These are phyloP conservation scores for Lamprologus tigripictilis DNA, from an alignment of 2,113 vertebrate genomes.

Conservation along the genomic window DNA sequence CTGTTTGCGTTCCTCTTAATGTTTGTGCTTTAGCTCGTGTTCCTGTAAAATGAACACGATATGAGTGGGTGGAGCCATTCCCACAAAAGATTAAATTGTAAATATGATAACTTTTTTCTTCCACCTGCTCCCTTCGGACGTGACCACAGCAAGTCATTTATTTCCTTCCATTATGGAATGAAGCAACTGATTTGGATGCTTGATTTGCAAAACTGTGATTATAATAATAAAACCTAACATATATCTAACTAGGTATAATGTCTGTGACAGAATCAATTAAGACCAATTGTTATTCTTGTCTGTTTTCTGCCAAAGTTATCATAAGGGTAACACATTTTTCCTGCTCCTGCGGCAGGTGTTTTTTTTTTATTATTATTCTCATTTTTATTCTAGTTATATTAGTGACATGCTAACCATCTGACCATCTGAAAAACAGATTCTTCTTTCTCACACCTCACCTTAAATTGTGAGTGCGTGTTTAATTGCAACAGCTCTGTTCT, in stretches of 20 bases:
- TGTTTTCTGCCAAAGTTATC: background rate
- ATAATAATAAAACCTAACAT: background rate
- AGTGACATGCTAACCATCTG: background rate
- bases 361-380: background rate
- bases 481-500: slow-evolving; percentile 13
- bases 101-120: background rate
- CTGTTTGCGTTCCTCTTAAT: background rate
- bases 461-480: background rate
- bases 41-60: background rate
- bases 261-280: background rate
- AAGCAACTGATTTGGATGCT: background rate
- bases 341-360: background rate
- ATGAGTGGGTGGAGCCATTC: background rate
- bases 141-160: background rate
- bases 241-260: background rate
- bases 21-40: background rate
- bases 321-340: background rate
- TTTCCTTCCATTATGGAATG: background rate
- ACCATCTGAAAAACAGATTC: background rate
- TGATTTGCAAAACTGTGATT: background rate
- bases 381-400: background rate
- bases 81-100: background rate
- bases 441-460: background rate
- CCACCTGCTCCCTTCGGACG: background rate
- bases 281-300: background rate